These are phyloP conservation scores for Acromyrmex charruanus DNA, from an alignment of 1,140 invertebrate species.

Conservation along the genomic window DNA sequence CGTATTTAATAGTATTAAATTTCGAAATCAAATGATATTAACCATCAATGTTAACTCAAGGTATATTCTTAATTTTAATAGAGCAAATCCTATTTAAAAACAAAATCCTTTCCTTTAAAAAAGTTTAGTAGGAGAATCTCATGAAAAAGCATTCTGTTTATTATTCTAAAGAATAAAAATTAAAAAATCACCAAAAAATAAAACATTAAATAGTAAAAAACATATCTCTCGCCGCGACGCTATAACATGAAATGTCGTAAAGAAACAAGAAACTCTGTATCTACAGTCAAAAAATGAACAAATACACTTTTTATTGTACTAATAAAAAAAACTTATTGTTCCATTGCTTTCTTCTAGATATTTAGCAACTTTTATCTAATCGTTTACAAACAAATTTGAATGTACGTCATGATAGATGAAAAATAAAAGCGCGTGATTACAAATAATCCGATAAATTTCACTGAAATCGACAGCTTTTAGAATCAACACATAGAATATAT, in stretches of 20 bases:
- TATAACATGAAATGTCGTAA: not conserved
- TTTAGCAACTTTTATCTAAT: constrained; percentile 12
- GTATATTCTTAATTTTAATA: constrained; percentile 1
- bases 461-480: too few species aligned
- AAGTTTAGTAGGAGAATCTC: not conserved
- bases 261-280: not conserved
- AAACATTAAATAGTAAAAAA: not conserved
- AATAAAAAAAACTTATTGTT: not conserved
- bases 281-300: not conserved
- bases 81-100: not conserved
- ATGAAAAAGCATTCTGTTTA: not conserved
- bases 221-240: not conserved
- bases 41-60: not conserved
- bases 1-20: not conserved
- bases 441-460: constrained; percentile 14
- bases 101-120: not conserved
- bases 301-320: not conserved
- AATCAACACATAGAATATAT: not conserved
- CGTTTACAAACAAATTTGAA: not conserved
- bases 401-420: not conserved
- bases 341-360: not conserved
- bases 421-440: not conserved
- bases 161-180: constrained; percentile 14
- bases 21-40: not conserved
- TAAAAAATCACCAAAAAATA: not conserved